Evolutionary conservation across 2,797 vertebrate genomes (phyloP).

Genomic region (Eulemur albifrons): DNA sequence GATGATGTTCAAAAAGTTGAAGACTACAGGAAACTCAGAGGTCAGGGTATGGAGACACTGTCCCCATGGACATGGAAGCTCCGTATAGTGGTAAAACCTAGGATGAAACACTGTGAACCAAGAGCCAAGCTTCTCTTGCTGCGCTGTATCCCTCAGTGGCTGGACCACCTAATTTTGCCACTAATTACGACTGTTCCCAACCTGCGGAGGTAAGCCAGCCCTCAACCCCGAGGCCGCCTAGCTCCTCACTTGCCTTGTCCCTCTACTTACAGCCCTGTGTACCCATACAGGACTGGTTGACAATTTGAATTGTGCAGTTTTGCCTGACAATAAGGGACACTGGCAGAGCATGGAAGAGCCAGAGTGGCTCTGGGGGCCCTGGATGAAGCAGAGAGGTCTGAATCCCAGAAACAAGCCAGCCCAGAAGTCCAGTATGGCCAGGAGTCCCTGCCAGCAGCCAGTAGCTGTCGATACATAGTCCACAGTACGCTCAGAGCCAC

Average conservation of each 20-base stretch:
- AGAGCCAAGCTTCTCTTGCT: neutral
- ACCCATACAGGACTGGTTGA: neutral
- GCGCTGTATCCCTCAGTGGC: neutral
- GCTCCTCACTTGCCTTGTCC: neutral
- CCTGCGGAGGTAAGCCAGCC: neutral
- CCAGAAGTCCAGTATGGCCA: neutral
- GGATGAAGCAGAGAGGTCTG: neutral
- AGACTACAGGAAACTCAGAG: neutral
- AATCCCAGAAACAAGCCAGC: neutral
- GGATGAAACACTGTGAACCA: neutral
- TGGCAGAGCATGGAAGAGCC: neutral
- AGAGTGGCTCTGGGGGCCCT: neutral
- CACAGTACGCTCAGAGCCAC: neutral
- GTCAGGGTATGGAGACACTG: neutral
- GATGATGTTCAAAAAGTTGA: neutral
- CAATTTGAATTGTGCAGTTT: neutral
- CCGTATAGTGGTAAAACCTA: neutral
- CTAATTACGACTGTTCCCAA: neutral
- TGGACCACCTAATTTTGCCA: neutral
- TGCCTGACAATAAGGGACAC: neutral
- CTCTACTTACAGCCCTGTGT: neutral
- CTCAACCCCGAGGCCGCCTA: neutral
- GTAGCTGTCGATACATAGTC: fast-evolving
- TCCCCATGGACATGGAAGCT: neutral
- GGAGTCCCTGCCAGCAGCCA: neutral